phyloP scores from a whole-genome alignment of 2,888 invertebrate species.

The Malacosoma neustria region DNA sequence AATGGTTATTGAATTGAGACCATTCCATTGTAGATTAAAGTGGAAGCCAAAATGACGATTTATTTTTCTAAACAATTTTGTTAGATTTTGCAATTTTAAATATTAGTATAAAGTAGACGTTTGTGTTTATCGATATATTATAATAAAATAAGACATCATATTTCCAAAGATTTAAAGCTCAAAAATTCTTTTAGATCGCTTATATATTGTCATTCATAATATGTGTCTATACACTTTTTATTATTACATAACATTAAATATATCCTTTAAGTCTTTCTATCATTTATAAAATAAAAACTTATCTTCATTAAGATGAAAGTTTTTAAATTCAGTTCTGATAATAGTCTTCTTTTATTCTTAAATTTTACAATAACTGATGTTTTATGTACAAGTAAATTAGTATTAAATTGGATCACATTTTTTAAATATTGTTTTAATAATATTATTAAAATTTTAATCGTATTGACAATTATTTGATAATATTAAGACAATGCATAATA shows the following conservation, averaged over 20 bases:
- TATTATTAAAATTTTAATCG: too few species aligned
- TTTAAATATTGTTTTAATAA: too few species aligned
- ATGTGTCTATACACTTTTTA: slow-evolving; percentile 1
- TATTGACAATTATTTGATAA: too few species aligned
- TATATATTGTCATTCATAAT: slow-evolving; percentile 28
- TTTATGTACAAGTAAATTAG: too few species aligned
- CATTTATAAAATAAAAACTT: too few species aligned
- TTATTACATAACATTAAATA: background rate
- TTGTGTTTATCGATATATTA: slow-evolving; percentile 66
- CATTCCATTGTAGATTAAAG: slow-evolving; percentile 68
- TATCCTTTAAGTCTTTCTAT: too few species aligned
- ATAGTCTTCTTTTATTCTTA: too few species aligned
- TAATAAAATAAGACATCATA: slow-evolving; percentile 52
- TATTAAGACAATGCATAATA: too few species aligned
- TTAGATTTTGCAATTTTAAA: slow-evolving; percentile 65
- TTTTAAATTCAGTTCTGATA: too few species aligned
- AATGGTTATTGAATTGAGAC: slow-evolving; percentile 66
- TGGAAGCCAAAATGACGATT: slow-evolving; percentile 72
- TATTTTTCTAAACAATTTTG: slow-evolving; percentile 73
- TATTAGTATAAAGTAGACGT: slow-evolving; percentile 60
- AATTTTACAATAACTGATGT: too few species aligned
- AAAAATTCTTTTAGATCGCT: slow-evolving; percentile 59
- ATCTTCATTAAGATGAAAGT: too few species aligned
- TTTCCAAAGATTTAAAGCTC: slow-evolving; percentile 72
- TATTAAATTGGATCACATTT: too few species aligned